A percentile compares a stretch with the other conserved stretches of the same genome.
phyloP scores from a whole-genome alignment of 2,888 invertebrate genomes.

The Brenthis daphne region DNA sequence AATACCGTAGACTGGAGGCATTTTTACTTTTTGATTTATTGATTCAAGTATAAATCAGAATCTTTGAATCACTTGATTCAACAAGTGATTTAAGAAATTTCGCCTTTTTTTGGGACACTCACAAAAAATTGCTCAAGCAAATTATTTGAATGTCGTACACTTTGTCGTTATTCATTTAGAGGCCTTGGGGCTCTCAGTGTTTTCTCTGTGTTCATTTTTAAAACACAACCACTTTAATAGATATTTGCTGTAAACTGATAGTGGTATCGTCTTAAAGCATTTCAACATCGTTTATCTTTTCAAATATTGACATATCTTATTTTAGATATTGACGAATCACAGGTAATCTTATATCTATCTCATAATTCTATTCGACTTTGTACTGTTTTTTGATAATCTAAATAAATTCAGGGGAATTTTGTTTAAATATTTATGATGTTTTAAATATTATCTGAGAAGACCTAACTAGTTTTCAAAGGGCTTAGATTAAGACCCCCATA shows the following conservation, averaged over 20 bases:
- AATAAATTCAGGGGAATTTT: neutral
- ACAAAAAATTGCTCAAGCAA: conserved; percentile 57
- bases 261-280: conserved; percentile 29
- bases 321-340: conserved; percentile 26
- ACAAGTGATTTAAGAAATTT: conserved; percentile 48
- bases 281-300: conserved; percentile 34
- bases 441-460: too few species aligned
- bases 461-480: too few species aligned
- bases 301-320: conserved; percentile 38
- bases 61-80: conserved; percentile 43
- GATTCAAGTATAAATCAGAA: conserved; percentile 17
- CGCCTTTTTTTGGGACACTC: conserved; percentile 45
- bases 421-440: neutral
- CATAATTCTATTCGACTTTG: neutral
- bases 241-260: conserved; percentile 29
- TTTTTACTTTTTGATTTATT: conserved; percentile 37
- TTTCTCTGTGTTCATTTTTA: conserved; percentile 28
- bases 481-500: too few species aligned
- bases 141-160: conserved; percentile 53
- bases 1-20: conserved; percentile 60
- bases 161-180: neutral
- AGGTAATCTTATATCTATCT: neutral
- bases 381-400: neutral
- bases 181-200: neutral
- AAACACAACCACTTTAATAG: conserved; percentile 21